Percentiles rank a stretch among this genome's conserved stretches.
phyloP scores from a whole-genome alignment of 2,888 invertebrate species.

The Sphecodes monilicornis region DNA sequence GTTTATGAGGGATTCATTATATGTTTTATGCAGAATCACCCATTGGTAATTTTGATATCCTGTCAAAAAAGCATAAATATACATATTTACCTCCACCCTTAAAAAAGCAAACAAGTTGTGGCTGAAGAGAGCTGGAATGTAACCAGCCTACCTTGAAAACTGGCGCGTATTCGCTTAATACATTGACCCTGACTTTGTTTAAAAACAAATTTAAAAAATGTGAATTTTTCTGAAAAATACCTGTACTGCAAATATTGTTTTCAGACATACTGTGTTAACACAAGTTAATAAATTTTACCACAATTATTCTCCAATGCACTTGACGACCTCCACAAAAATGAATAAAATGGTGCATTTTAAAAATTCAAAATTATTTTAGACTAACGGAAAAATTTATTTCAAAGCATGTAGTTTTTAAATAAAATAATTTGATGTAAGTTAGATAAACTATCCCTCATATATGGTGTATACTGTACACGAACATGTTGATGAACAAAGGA shows the following conservation, averaged over 20 bases:
- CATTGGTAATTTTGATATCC: neutral
- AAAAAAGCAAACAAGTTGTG: constrained; percentile 29
- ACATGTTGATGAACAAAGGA: neutral
- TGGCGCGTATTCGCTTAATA: constrained; percentile 27
- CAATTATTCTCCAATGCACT: neutral
- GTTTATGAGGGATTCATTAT: neutral
- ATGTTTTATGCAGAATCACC: constrained; percentile 10
- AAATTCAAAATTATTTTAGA: neutral
- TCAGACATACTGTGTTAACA: neutral
- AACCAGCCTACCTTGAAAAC: constrained; percentile 48
- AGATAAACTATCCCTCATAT: neutral
- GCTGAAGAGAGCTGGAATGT: constrained; percentile 35
- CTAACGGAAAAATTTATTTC: neutral
- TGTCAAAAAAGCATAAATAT: constrained; percentile 18
- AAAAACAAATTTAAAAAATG: constrained; percentile 6
- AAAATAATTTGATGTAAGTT: neutral
- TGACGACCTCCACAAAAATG: neutral
- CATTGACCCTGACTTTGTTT: constrained; percentile 29
- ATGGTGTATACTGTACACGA: too few relatives aligned
- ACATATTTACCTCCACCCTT: constrained; percentile 14
- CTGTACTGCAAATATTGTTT: neutral
- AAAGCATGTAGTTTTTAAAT: neutral
- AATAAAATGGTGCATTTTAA: neutral
- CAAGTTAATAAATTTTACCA: too few relatives aligned
- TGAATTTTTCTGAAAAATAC: neutral